Conservation (phyloP, 2,797 vertebrate genomes). For the Poeciliopsis turneri region DNA sequence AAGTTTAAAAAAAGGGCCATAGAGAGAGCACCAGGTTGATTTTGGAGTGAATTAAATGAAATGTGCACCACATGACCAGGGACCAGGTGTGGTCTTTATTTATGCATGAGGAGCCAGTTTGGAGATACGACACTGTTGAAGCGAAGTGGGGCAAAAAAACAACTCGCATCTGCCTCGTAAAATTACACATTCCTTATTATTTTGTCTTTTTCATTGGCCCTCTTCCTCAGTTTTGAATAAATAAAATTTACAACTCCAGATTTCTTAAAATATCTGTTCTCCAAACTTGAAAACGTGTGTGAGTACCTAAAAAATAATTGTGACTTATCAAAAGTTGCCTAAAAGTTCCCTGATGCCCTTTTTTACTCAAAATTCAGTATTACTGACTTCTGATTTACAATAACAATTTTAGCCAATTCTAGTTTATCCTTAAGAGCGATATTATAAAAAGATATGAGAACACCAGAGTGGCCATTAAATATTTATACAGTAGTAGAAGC, state of each 20-base stretch:
- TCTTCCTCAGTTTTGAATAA: neutral
- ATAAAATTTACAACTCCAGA: neutral
- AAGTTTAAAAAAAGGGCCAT: conserved; percentile 44
- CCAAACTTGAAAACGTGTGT: neutral
- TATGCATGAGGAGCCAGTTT: conserved; percentile 62
- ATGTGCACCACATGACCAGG: conserved; percentile 14
- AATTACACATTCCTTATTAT: neutral
- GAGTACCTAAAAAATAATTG: neutral
- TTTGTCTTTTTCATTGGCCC: neutral
- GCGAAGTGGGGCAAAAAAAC: conserved; percentile 3
- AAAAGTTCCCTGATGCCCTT: neutral
- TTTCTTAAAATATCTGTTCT: neutral
- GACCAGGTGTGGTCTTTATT: conserved; percentile 53
- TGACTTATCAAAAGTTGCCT: neutral
- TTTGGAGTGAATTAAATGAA: conserved; percentile 36
- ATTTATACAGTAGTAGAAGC: neutral
- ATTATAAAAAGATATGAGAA: neutral
- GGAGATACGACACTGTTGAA: conserved; percentile 32
- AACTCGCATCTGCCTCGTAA: neutral
- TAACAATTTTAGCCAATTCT: neutral
- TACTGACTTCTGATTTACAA: neutral
- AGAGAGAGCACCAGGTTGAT: conserved; percentile 24
- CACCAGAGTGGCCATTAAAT: neutral
- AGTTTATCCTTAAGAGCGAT: neutral
- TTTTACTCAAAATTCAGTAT: neutral